Evolutionary conservation across 2,113 vertebrate species (phyloP), one percentile per base, ranked within the genome.

Genomic region (Phasianus colchicus): DNA sequence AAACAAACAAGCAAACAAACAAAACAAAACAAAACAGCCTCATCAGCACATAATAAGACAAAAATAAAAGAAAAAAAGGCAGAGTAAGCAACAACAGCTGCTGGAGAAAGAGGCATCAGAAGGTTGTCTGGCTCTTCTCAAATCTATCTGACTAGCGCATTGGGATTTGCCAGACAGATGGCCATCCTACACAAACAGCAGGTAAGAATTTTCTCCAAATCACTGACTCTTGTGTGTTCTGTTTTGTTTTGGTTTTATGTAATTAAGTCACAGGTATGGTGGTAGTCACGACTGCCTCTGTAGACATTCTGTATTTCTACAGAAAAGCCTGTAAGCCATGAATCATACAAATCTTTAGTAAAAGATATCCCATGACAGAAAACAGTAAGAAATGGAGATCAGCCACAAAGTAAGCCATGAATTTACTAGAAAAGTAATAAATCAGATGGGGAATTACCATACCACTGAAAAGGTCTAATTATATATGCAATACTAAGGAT

Each of bases 131-230:
- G 36, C 48, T 94, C 74, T 91, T 87, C 45, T 87, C 50, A 85
- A 55, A 79, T 2, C 0, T 57, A 87, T 66, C 83, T 87, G 91
- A 79, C 17, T 93, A 87, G 64, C 19, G 3, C 84, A 40, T 2
- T 27, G 60, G 87, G 71, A 93, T 83, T 60, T 92, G 55, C 57
- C 82, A 93, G 58, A 54, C 94, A 96, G 85, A 88, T 83, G 95
- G 92, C 67, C 72, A 92, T 71, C 64, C 82, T 71, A 89, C 82
- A 88, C 30, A 76, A 95, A 85, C 84, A 89, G 75, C 67, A 93
- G 89, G 87, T 88, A 93, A 63, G 60, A 92, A 88, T 86, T 92
- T 91, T 82, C 92, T 95, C 86, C 79, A 80, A 74, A 86, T 74
- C 69, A 70, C 30, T 55, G 67, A 91, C 79, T 73, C 45, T 73